phyloP scores from a whole-genome alignment of 2,888 invertebrate species.

The Sialis lutaria region DNA sequence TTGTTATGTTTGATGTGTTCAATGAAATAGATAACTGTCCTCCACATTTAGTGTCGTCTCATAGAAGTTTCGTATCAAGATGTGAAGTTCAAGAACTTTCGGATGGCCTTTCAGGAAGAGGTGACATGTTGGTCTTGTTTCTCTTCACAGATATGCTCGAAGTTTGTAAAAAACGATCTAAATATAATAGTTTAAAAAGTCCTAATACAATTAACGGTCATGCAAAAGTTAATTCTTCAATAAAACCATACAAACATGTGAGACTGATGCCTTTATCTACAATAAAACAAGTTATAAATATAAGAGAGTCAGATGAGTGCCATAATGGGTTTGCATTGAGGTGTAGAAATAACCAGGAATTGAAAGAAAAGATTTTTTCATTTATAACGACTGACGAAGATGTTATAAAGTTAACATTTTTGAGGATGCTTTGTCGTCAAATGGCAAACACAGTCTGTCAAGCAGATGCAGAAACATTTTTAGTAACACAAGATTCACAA shows the following conservation, averaged over 20 bases:
- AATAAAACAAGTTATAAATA: conserved; percentile 81
- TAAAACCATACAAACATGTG: conserved; percentile 82
- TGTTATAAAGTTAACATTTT: conserved; percentile 62
- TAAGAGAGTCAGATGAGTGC: conserved; percentile 75
- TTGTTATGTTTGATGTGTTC: conserved; percentile 92
- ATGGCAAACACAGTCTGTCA: conserved; percentile 87
- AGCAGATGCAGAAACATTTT: conserved; percentile 75
- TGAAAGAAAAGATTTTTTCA: conserved; percentile 74
- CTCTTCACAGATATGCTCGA: conserved; percentile 90
- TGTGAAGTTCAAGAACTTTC: conserved; percentile 79
- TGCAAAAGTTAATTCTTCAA: conserved; percentile 32
- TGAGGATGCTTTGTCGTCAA: conserved; percentile 70
- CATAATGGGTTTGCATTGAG: conserved; percentile 81
- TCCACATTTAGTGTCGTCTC: conserved; percentile 83
- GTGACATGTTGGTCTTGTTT: conserved; percentile 74
- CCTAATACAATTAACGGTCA: conserved; percentile 40
- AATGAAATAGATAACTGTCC: conserved; percentile 98
- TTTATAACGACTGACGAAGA: conserved; percentile 76
- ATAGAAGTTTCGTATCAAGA: conserved; percentile 72
- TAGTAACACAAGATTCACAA: conserved; percentile 59
- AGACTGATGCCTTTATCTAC: conserved; percentile 75
- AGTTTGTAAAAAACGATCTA: conserved; percentile 74
- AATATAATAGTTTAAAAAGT: conserved; percentile 52
- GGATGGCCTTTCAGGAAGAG: conserved; percentile 69
- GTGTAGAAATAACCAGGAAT: conserved; percentile 68